Conservation (phyloP, 2,888 invertebrate genomes). For the Dasypolia templi region DNA sequence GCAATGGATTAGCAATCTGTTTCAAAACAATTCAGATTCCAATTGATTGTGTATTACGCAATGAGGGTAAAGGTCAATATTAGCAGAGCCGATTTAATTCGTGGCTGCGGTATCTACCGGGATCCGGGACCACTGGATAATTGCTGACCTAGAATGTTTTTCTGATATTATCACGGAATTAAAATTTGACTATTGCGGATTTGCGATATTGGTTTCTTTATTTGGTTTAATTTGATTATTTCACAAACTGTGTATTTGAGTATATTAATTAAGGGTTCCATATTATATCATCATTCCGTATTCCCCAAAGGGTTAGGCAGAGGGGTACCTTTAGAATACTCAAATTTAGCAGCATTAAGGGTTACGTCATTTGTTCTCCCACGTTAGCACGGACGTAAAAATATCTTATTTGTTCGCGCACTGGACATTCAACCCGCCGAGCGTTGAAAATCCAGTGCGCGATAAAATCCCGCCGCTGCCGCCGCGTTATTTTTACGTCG, state of each 20-base stretch:
- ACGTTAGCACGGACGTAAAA: not conserved
- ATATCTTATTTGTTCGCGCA: not conserved
- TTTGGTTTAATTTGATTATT: slow-evolving; percentile 3
- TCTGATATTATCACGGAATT: slow-evolving; percentile 42
- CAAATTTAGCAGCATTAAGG: not conserved
- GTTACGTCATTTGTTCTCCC: not conserved
- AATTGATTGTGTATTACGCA: too few species aligned
- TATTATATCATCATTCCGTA: too few species aligned
- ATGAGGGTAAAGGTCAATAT: too few species aligned
- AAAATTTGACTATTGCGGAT: slow-evolving; percentile 51
- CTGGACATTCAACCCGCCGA: not conserved
- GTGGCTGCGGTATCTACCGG: slow-evolving; percentile 14
- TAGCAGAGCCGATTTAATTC: slow-evolving; percentile 72
- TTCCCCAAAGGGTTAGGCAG: not conserved
- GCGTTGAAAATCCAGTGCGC: not conserved
- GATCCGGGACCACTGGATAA: slow-evolving; percentile 18
- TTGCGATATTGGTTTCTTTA: slow-evolving; percentile 40
- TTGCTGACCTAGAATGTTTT: slow-evolving; percentile 54
- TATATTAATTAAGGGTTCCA: not conserved
- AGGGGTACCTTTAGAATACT: not conserved
- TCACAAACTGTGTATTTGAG: not conserved
- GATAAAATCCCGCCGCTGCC: too few species aligned
- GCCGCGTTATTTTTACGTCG: too few species aligned
- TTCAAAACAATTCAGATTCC: too few species aligned
- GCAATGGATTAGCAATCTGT: too few species aligned